These are phyloP conservation scores for Trypoxylus dichotomus DNA, from an alignment of 1,140 invertebrate genomes.

Conservation along the genomic window DNA sequence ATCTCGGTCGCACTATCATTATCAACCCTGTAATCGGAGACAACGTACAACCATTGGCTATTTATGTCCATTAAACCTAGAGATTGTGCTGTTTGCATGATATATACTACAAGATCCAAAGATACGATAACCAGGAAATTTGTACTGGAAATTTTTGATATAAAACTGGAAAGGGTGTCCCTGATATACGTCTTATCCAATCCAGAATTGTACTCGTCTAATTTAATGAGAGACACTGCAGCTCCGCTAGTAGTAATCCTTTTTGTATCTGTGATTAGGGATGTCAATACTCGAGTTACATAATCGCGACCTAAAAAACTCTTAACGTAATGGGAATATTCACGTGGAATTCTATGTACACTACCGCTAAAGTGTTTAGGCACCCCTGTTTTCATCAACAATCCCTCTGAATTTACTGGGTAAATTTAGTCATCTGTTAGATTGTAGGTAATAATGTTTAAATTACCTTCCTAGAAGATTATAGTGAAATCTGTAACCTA, in stretches of 20 bases:
- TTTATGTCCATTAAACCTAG: slow-evolving; percentile 66
- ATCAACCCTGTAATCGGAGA: slow-evolving; percentile 61
- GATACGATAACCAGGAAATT: slow-evolving; percentile 52
- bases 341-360: background rate
- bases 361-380: too few species aligned
- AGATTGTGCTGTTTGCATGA: slow-evolving; percentile 70
- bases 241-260: slow-evolving; percentile 54
- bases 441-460: too few species aligned
- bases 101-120: slow-evolving; percentile 54
- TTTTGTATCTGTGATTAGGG: slow-evolving; percentile 57
- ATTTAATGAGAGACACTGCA: slow-evolving; percentile 61
- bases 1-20: slow-evolving; percentile 58
- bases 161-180: slow-evolving; percentile 50
- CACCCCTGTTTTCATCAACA: too few species aligned
- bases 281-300: slow-evolving; percentile 61
- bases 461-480: too few species aligned
- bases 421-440: too few species aligned
- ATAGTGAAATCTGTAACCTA: too few species aligned
- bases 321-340: background rate
- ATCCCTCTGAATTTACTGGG: too few species aligned
- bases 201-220: slow-evolving; percentile 45
- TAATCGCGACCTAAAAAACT: slow-evolving; percentile 60
- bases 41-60: slow-evolving; percentile 78
- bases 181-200: background rate
- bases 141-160: slow-evolving; percentile 55